phyloP scores from a whole-genome alignment of 2,888 invertebrate species.

The Molanna angustata region DNA sequence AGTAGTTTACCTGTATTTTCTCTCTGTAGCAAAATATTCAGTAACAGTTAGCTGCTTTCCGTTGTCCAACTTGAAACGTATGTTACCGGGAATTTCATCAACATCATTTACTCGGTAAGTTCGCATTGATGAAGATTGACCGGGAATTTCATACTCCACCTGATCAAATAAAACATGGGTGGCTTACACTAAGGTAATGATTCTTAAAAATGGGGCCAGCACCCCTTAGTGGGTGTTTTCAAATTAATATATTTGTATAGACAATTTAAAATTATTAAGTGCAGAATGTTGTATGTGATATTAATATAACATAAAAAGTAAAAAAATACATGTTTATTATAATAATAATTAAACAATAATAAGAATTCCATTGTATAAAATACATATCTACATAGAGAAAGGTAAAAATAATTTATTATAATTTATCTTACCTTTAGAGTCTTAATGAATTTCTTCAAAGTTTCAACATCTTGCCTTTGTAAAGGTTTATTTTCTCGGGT shows the following conservation, averaged over 20 bases:
- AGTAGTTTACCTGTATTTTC: constrained; percentile 43
- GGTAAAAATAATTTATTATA: too few relatives aligned
- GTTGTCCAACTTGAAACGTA: constrained; percentile 41
- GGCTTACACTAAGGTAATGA: too few relatives aligned
- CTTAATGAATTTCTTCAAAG: constrained; percentile 22
- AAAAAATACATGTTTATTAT: too few relatives aligned
- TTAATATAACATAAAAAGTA: too few relatives aligned
- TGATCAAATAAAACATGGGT: too few relatives aligned
- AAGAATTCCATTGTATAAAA: background rate
- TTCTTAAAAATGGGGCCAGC: too few relatives aligned
- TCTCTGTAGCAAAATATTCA: constrained; percentile 45
- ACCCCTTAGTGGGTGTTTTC: too few relatives aligned
- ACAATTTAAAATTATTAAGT: too few relatives aligned
- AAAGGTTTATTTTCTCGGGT: background rate
- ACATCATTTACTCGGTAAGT: constrained; percentile 49
- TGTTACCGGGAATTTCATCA: constrained; percentile 38
- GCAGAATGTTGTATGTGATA: too few relatives aligned
- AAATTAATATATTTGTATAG: too few relatives aligned
- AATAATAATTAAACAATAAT: too few relatives aligned
- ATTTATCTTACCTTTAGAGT: constrained; percentile 13
- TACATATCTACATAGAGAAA: too few relatives aligned
- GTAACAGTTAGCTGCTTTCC: constrained; percentile 44
- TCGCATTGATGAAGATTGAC: constrained; percentile 41
- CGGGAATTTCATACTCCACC: constrained; percentile 49
- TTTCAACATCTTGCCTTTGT: background rate